A percentile compares a stretch with the other conserved stretches of the same genome.
Evolutionary conservation across 2,113 vertebrate species (phyloP).

Genomic region (Nematolebias whitei): DNA sequence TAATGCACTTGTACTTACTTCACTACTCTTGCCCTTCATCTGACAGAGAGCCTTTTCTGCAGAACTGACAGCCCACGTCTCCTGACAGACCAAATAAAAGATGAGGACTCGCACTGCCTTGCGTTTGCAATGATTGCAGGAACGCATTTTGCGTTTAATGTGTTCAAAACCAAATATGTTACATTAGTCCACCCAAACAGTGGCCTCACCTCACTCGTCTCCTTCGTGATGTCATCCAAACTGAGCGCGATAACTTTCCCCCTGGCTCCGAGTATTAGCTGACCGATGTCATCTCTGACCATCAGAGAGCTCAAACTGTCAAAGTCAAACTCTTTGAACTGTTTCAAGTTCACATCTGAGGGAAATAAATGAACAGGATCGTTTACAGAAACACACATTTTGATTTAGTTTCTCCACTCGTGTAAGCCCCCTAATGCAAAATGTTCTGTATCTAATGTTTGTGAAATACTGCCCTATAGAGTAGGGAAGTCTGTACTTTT

Average conservation of each 20-base stretch:
- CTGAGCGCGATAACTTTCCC: constrained; percentile 31
- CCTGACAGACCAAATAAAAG: constrained; percentile 4
- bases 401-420: no score
- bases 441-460: not conserved
- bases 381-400: constrained; percentile 3
- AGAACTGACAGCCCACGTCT: constrained; percentile 8
- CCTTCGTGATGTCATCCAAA: constrained; percentile 22
- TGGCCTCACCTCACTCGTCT: constrained; percentile 15
- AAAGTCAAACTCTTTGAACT: constrained; percentile 30
- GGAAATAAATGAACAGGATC: not conserved
- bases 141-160: not conserved
- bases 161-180: not conserved
- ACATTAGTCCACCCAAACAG: not conserved
- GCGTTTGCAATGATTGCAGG: no score
- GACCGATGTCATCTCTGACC: constrained; percentile 33
- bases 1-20: not conserved
- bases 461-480: no score
- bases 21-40: constrained; percentile 18
- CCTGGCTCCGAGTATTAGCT: constrained; percentile 23
- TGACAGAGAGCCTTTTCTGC: constrained; percentile 19
- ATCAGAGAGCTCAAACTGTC: constrained; percentile 28
- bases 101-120: not conserved
- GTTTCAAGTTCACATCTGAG: constrained; percentile 20
- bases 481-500: no score
- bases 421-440: not conserved